These are phyloP conservation scores for Orthosia gothica DNA, from an alignment of 2,888 invertebrate genomes.

Conservation along the genomic window DNA sequence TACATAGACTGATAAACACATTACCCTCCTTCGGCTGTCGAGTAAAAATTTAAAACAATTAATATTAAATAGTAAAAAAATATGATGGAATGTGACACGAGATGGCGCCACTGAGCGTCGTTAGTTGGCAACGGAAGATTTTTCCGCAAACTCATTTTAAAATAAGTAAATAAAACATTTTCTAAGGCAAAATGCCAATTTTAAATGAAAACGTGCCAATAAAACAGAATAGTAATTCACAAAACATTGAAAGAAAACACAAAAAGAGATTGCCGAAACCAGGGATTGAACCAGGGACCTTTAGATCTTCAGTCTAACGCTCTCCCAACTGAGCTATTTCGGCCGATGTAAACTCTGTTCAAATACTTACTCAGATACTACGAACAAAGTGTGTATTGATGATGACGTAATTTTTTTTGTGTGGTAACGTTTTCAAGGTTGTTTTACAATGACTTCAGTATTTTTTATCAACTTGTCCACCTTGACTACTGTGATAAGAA, in stretches of 20 bases:
- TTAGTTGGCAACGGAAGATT: background rate
- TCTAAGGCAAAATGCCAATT: fast-evolving
- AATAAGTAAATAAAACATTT: background rate
- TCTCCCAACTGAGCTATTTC: slow-evolving; percentile 89
- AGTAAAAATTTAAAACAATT: background rate
- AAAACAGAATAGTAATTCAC: background rate
- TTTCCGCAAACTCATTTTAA: background rate
- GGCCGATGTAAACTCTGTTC: slow-evolving; percentile 24
- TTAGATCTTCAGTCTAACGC: slow-evolving; percentile 88
- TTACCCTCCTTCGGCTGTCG: no score
- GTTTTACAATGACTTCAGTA: background rate
- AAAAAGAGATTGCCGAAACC: slow-evolving; percentile 79
- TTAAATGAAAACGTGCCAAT: background rate
- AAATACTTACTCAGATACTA: background rate
- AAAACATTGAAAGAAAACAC: slow-evolving; percentile 27
- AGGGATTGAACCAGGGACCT: slow-evolving; percentile 87
- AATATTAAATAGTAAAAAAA: no score
- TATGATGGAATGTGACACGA: background rate
- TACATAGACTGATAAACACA: no score
- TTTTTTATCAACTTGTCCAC: slow-evolving; percentile 21
- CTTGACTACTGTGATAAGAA: slow-evolving; percentile 38
- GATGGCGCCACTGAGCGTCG: slow-evolving; percentile 27
- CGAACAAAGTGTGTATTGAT: no score
- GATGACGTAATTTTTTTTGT: slow-evolving; percentile 4
- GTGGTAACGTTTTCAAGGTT: slow-evolving; percentile 20